Evolutionary conservation across 2,888 invertebrate species (phyloP).

Genomic region (Belgica antarctica): DNA sequence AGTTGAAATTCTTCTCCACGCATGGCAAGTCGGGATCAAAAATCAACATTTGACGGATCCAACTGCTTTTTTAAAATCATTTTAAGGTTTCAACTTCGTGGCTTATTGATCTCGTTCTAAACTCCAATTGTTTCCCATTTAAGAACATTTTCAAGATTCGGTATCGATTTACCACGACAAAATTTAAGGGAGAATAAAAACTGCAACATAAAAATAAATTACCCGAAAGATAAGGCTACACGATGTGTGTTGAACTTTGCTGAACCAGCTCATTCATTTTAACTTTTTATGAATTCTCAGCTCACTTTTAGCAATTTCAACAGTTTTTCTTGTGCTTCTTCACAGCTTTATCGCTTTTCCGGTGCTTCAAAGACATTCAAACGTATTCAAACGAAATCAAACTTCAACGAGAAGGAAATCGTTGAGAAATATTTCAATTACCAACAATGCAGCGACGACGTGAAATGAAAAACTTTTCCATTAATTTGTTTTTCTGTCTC

Average conservation of each 20-base stretch:
- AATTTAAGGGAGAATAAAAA: background rate
- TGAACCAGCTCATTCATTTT: slow-evolving; percentile 20
- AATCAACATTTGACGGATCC: no score
- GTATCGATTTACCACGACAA: background rate
- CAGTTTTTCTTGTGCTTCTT: background rate
- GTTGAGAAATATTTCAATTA: slow-evolving; percentile 9
- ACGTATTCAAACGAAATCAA: background rate
- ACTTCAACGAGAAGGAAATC: slow-evolving; percentile 13
- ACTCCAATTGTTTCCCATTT: no score
- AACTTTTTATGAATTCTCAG: background rate
- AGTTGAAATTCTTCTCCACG: background rate
- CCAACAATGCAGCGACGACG: background rate
- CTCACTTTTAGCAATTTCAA: slow-evolving; percentile 20
- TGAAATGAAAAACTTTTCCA: background rate
- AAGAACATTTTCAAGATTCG: no score
- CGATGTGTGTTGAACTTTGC: slow-evolving; percentile 36
- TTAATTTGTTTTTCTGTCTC: slow-evolving; percentile 5
- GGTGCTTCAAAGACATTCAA: no score
- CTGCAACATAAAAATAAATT: slow-evolving; percentile 40
- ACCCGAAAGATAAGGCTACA: slow-evolving; percentile 22
- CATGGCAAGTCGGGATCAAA: background rate
- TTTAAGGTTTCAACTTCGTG: background rate
- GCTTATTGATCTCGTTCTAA: no score
- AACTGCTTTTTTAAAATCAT: background rate
- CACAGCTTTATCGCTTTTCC: background rate